Conservation (phyloP, 2,113 vertebrate genomes). For the Neolamprologus fasciatus region DNA sequence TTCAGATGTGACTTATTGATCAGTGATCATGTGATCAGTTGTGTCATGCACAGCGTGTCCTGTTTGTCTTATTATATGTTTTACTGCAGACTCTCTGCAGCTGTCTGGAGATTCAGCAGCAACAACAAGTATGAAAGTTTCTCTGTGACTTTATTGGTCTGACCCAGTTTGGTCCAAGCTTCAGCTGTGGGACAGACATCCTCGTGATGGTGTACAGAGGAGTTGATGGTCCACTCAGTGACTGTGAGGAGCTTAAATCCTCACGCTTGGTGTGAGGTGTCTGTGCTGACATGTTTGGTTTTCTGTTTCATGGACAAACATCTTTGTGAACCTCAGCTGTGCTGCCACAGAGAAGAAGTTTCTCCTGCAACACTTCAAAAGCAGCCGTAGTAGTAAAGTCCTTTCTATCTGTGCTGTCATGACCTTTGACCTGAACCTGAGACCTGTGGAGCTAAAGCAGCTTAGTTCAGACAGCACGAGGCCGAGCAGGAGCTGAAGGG, state of each 20-base stretch:
- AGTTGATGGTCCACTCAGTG: not conserved
- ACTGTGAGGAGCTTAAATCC: rapidly evolving
- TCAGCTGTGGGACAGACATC: not conserved
- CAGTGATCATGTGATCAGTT: not conserved
- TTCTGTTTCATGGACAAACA: not conserved
- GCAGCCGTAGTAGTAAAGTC: rapidly evolving
- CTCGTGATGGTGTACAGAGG: not conserved
- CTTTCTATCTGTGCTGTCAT: not conserved
- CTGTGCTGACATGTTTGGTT: not conserved
- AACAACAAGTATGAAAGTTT: not conserved
- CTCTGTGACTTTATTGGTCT: not conserved
- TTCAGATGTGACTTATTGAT: not conserved
- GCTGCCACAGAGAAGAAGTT: not conserved
- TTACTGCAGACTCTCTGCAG: not conserved
- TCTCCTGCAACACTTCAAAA: not conserved
- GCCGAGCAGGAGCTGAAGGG: not conserved
- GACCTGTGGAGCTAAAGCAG: not conserved
- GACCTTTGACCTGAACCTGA: not conserved
- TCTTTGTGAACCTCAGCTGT: rapidly evolving
- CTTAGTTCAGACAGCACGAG: rapidly evolving
- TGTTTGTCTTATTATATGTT: not conserved
- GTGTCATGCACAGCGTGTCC: not conserved
- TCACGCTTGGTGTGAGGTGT: not conserved
- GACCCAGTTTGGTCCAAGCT: not conserved
- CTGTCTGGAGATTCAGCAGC: not conserved